phyloP scores from a whole-genome alignment of 2,888 invertebrate species.

The Pandemis cinnamomeana region DNA sequence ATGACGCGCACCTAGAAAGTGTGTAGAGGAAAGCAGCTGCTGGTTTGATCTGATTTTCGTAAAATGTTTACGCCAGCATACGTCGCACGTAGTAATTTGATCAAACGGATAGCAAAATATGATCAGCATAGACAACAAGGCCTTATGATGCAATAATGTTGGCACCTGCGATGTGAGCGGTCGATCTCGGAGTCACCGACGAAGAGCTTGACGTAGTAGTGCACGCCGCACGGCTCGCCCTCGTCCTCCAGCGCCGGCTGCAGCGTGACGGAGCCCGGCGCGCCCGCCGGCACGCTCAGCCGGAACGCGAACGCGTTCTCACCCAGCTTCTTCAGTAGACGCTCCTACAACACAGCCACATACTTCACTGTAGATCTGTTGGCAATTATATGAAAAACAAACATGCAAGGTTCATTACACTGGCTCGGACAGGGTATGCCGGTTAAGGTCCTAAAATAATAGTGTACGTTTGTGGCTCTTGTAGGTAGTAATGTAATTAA shows the following conservation, averaged over 20 bases:
- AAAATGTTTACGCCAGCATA: no score
- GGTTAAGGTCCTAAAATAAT: background rate
- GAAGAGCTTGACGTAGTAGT: conserved; percentile 95
- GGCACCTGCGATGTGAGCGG: conserved; percentile 89
- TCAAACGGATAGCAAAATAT: no score
- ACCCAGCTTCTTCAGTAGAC: conserved; percentile 94
- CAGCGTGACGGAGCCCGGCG: conserved; percentile 96
- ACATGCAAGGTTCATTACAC: background rate
- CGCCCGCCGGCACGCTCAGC: conserved; percentile 91
- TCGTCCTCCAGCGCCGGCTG: conserved; percentile 94
- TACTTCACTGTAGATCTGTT: background rate
- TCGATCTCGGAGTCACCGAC: conserved; percentile 92
- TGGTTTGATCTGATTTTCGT: no score
- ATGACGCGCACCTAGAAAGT: no score
- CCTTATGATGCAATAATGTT: background rate
- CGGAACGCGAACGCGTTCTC: conserved; percentile 93
- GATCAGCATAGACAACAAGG: no score
- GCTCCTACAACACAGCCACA: conserved; percentile 82
- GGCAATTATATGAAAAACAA: background rate
- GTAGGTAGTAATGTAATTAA: conserved; percentile 16
- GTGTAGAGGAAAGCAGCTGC: no score
- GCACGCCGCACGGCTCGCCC: conserved; percentile 96
- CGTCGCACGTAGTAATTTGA: no score
- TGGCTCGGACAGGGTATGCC: background rate
- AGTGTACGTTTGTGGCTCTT: conserved; percentile 4